Base-by-base conservation (phyloP, 2,113 vertebrate genomes). In the Bucco capensis region DNA sequence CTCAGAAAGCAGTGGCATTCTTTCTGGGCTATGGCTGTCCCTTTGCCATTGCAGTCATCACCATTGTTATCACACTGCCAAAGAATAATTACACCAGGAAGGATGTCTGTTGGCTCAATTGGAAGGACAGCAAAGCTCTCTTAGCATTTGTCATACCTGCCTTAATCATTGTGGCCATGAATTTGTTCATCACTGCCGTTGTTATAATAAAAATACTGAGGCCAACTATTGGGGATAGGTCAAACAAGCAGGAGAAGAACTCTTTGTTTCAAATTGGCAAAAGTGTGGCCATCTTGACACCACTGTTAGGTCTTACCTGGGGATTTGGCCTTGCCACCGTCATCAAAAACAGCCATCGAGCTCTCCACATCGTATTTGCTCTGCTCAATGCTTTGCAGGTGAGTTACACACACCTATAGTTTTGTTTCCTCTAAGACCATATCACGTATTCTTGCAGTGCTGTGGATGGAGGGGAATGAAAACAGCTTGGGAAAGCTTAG, bases 151-250 rank as follows among this genome's bases (percentile, higher is more conserved):
- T 98, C 56, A 46, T 99, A 54, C 99, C 99, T 4, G 97, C 98
- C 1, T 93, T 98, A 74, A 86, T 96, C 23, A 98, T 99, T 8
- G 97, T 98, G 78, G 74, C 97, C 13, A 82, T 98, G 4, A 99
- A 99, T 30, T 28, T 98, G 25, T 97, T 98, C 81, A 97, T 98
- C 46, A 98, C 98, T 0, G 24, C 97, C 2, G 96, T 99, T 75
- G 98, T 99, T 25, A 97, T 99, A 93, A 96, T 97, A 89, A 99
- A 98, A 97, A 98, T 99, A 62, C 11, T 98, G 54, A 96, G 97
- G 88, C 98, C 97, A 30, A 95, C 97, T 40, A 92, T 98, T 12
- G 98, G 98, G 24, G 98, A 98, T 65, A 97, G 96, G 46, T 94
- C 97, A 28, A 95, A 86, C 5, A 96, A 75, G 11, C 97, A 98